Evolutionary conservation across 2,113 vertebrate genomes (phyloP).

Genomic region (Neomonachus schauinslandi): DNA sequence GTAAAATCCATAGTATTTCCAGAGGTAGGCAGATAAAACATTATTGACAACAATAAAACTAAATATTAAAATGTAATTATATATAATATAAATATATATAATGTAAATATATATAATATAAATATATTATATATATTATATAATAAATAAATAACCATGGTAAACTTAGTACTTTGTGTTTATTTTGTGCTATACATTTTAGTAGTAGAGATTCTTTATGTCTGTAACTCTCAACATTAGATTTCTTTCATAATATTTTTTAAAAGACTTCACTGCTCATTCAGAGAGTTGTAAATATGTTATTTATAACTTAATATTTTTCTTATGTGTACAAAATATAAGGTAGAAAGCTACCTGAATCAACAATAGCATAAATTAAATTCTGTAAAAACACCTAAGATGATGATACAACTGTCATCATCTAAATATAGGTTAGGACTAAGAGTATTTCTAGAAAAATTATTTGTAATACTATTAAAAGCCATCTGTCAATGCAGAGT

Average conservation of each 20-base stretch:
- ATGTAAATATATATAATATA: too few species aligned
- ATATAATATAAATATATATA: background rate
- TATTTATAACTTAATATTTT: background rate
- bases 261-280: background rate
- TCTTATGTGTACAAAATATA: background rate
- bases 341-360: background rate
- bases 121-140: background rate
- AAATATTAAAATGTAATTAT: background rate
- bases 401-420: background rate
- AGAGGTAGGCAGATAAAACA: background rate
- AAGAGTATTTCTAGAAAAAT: background rate
- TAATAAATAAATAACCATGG: background rate
- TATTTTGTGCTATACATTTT: background rate
- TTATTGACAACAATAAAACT: background rate
- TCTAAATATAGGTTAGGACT: background rate
- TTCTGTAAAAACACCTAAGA: background rate
- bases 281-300: background rate
- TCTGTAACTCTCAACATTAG: background rate
- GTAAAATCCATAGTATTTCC: background rate
- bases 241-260: background rate
- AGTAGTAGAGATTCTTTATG: background rate
- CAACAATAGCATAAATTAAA: background rate
- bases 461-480: background rate
- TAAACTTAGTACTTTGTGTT: background rate
- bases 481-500: background rate